Base-by-base conservation (phyloP, 2,888 invertebrate genomes). In the Phengaris alcon region DNA sequence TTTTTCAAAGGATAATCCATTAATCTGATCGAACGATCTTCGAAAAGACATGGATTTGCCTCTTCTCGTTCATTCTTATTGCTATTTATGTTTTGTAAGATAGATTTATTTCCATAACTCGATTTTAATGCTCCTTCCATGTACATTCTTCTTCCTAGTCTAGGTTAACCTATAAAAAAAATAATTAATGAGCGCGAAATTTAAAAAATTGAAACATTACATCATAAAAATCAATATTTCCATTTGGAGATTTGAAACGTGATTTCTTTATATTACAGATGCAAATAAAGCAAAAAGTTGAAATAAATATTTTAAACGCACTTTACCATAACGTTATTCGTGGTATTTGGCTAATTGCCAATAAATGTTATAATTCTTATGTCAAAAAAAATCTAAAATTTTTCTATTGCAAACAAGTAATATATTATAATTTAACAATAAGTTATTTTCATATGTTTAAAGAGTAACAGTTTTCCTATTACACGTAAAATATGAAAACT, bases 151-250 rank as follows among this genome's bases (percentile, higher is more conserved):
- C 35, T 2, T 35, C 4, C 35, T 35, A 35, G 35, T 35, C 35
- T 35, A 9, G 9, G 3, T 59, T 22, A 22, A 1, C 8, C 9
- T 10, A 59, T 59, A 22, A 22, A 22, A 59, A 59, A 59, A 15
- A n/a, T n/a, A 10, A 57, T 10, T 57, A 48, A 74, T 46, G 75
- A 77, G 80, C 84, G 86, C 82, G 83, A 84, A 84, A 82, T 85
- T 85, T 77, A 79, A 85, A 86, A 79, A 76, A 44, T 68, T 51
- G 77, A 76, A 80, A 75, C 81, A 79, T 79, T 83, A 82, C 80
- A 84, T 83, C 84, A 84, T 75, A 79, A 82, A 82, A 85, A 85
- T 85, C 85, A 82, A 84, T 84, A 84, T 68, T 77, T 76, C 15
- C n/a, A 22, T 55, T 72, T 74, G 22, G 0, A 74, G 44, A 22